These are phyloP conservation scores for Neosilurus mollespiculum DNA, from an alignment of 2,797 vertebrate species.

Conservation along the genomic window DNA sequence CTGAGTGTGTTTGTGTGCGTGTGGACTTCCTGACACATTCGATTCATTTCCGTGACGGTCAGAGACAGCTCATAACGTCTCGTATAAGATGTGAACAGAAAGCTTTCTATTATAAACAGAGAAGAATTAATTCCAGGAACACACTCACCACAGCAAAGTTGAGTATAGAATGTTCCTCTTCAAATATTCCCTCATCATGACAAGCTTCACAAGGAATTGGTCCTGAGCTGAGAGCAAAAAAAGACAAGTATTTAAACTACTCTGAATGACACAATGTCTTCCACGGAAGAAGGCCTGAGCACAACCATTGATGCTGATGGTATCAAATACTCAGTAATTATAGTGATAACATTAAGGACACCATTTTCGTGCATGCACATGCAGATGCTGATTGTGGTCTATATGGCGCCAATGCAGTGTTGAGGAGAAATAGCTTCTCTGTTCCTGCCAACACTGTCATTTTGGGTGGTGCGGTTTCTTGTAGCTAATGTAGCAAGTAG, in stretches of 20 bases:
- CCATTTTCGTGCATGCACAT: too few relatives aligned
- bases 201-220: slow-evolving; percentile 92
- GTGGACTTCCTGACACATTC: background rate
- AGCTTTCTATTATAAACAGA: background rate
- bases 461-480: too few relatives aligned
- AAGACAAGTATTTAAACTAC: slow-evolving; percentile 1
- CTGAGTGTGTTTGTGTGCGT: background rate
- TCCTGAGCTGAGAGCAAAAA: slow-evolving; percentile 75
- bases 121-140: background rate
- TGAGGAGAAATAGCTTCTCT: background rate
- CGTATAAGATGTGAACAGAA: background rate
- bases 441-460: too few relatives aligned
- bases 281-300: background rate
- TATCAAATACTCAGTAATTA: background rate
- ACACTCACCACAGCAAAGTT: slow-evolving; percentile 81
- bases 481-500: too few relatives aligned
- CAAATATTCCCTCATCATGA: slow-evolving; percentile 90
- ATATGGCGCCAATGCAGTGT: background rate
- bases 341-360: background rate
- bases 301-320: background rate
- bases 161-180: slow-evolving; percentile 86
- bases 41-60: background rate
- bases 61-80: background rate
- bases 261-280: background rate
- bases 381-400: background rate